Base-by-base conservation (phyloP, 2,888 invertebrate genomes). In the Drosophila engyochracea region DNA sequence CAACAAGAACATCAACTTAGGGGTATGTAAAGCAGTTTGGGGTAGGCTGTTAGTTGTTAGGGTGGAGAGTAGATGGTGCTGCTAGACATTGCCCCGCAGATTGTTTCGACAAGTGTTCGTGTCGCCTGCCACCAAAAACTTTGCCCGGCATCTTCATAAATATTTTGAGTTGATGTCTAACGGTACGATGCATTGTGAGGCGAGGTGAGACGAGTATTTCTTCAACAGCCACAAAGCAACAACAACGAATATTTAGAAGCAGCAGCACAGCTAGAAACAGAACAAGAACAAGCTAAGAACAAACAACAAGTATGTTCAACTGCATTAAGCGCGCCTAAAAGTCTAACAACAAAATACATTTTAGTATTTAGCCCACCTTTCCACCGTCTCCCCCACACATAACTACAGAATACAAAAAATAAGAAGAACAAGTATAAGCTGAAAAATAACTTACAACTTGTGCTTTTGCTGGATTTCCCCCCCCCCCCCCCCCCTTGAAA, bases 81-180 rank as follows among this genome's bases (percentile, higher is more conserved):
- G 74, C 64, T 64, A 31, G 55, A 53, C 78, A 68, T 53, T 66
- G 68, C 70, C 69, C 64, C 76, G 81, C 81, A 85, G 83, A 85
- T 81, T 83, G 83, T 85, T 84, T 84, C 85, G 81, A 79, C 86
- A 84, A 84, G 81, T 84, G 83, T 85, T 77, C 79, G 62, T 83
- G 86, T 83, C 67, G 76, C 76, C 79, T 60, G 72, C 79, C 80
- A 78, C 66, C 71, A 58, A 69, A 81, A 81, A 85, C 81, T 85
- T 84, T 75, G 69, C 67, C 75, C 70, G 30, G 79, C 86, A 85
- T 84, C 83, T 84, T 84, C 81, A 85, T 84, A 84, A 84, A 84
- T 84, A 84, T 84, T 85, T 84, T 79, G 83, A 73, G 83, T 82
- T 82, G 55, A 65, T 84, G 79, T 82, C 84, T 79, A 75, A 69